Evolutionary conservation across 1,140 invertebrate species (phyloP), one percentile per base, ranked within the genome.

Genomic region (Diorhabda carinulata): DNA sequence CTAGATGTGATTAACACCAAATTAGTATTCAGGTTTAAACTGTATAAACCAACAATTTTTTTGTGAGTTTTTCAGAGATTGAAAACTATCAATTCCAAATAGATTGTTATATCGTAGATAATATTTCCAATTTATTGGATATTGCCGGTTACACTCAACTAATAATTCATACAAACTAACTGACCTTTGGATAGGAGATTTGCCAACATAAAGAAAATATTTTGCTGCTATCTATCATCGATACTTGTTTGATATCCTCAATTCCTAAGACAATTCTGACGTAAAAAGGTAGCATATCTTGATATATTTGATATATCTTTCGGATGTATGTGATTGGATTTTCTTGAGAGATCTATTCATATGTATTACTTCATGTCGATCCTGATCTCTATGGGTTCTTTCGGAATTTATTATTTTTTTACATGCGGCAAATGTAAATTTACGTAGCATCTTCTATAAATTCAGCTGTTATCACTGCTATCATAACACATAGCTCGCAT

Each of bases 251-350:
- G 47, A 52, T 52, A 52, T n/a, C 47, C 47, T 6, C 47, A 52
- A 52, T 52, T 52, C 47, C 47, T 52, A 52, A 52, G 47, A 52
- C 47, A 52, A 52, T 52, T 52, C 47, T n/a, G 47, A 52, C 47
- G 47, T 52, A 52, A n/a, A 52, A 52, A 52, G 47, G 47, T 52
- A 8, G 6, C 47, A 52, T 52, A 52, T 52, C 47, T 52, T 52
- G 47, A 52, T 52, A 52, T 52, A 52, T 52, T 52, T 52, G 47
- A 52, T 52, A 52, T 52, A 52, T 52, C 47, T 52, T 52, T 52
- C 47, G 3, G 47, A 52, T 52, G n/a, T 52, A 52, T 52, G 47
- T 52, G 47, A 52, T 52, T 52, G 47, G 47, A 52, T 52, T 52
- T 52, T 52, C 47, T 52, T 52, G 6, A 52, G 3, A 52, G 47